These are phyloP conservation scores for Coptotermes formosanus DNA, from an alignment of 1,140 invertebrate species.

Conservation along the genomic window DNA sequence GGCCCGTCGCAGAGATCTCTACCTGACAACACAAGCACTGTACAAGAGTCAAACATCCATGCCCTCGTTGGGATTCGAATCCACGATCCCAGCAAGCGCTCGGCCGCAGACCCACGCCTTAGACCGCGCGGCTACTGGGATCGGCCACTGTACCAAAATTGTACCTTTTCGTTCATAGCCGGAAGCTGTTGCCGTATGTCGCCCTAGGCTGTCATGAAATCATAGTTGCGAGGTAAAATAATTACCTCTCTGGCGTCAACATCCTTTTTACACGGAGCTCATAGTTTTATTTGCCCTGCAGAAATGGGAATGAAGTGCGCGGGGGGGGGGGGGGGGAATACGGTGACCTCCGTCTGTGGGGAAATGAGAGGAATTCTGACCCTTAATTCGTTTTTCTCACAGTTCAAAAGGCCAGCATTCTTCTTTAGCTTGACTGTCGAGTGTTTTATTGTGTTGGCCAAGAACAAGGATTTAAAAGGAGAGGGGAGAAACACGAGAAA, in stretches of 20 bases:
- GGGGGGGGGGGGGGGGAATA: neutral
- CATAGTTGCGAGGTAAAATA: too few relatives aligned
- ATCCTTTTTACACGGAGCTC: neutral
- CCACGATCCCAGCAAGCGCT: too few relatives aligned
- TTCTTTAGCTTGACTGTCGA: neutral
- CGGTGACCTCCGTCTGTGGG: neutral
- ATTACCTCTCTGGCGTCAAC: neutral
- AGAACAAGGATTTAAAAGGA: neutral
- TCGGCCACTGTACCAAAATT: too few relatives aligned
- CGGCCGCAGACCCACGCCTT: too few relatives aligned
- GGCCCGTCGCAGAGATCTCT: too few relatives aligned
- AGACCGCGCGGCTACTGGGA: too few relatives aligned
- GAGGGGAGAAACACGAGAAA: neutral
- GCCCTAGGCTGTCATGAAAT: too few relatives aligned
- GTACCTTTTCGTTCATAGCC: too few relatives aligned
- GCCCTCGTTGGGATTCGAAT: too few relatives aligned
- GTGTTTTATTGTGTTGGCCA: slow-evolving; percentile 7
- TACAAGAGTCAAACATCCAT: too few relatives aligned
- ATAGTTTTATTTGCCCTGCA: neutral
- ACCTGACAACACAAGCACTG: too few relatives aligned
- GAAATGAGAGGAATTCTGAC: neutral
- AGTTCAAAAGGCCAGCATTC: slow-evolving; percentile 18
- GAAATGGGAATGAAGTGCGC: neutral
- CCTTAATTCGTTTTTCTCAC: slow-evolving; percentile 11
- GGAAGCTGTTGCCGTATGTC: too few relatives aligned